phyloP scores from a whole-genome alignment of 2,888 invertebrate species.

The Troides oblongomaculatus region DNA sequence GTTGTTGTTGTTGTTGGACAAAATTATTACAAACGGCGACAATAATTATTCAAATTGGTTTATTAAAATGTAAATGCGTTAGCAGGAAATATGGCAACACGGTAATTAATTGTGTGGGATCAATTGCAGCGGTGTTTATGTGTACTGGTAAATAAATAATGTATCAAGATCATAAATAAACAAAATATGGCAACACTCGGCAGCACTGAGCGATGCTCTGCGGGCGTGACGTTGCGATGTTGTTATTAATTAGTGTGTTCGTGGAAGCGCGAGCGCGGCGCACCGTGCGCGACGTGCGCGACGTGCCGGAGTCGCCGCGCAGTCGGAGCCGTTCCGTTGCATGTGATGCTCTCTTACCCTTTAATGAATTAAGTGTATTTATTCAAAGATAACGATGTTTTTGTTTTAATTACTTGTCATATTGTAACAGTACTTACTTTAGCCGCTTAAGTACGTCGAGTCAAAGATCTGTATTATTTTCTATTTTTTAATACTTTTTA shows the following conservation, averaged over 20 bases:
- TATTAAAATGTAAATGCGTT: conserved; percentile 23
- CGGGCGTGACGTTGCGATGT: background rate
- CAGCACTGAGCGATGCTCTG: background rate
- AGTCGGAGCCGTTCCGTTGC: conserved; percentile 36
- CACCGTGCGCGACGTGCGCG: too few species aligned
- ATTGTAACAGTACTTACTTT: conserved; percentile 73
- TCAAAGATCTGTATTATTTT: conserved; percentile 81
- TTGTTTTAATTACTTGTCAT: conserved; percentile 57
- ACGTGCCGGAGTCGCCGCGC: too few species aligned
- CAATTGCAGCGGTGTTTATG: conserved; percentile 5
- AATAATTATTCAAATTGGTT: conserved; percentile 20
- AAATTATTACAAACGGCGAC: background rate
- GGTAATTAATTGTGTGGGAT: conserved; percentile 17
- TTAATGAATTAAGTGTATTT: conserved; percentile 70
- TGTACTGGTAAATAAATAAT: conserved; percentile 12
- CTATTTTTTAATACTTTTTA: conserved; percentile 77
- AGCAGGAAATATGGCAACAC: conserved; percentile 14
- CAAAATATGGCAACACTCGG: background rate
- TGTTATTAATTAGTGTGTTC: background rate
- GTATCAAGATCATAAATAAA: conserved; percentile 13
- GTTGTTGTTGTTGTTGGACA: background rate
- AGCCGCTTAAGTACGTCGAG: conserved; percentile 75
- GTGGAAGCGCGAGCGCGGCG: too few species aligned
- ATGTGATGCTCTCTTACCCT: conserved; percentile 66
- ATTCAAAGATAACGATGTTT: conserved; percentile 66